A percentile compares a stretch with the other conserved stretches of the same genome.
Conservation (phyloP, 2,797 vertebrate species). For the Pangasius djambal region DNA sequence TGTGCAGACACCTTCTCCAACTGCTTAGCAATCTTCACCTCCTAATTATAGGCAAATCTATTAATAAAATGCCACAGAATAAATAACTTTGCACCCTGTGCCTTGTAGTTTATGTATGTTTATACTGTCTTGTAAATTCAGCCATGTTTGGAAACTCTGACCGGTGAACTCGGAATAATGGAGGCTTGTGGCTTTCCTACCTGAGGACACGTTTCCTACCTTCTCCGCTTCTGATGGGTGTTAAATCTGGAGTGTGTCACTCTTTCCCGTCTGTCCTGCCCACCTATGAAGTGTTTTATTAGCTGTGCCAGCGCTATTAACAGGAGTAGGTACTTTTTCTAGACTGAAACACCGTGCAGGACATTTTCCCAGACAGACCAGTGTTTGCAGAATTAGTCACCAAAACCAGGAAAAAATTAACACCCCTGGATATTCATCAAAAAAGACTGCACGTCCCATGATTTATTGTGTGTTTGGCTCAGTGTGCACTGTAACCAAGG, state of each 20-base stretch:
- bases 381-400: constrained; percentile 48
- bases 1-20: background rate
- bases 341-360: constrained; percentile 18
- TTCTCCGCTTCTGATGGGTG: constrained; percentile 12
- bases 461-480: background rate
- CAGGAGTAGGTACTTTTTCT: constrained; percentile 25
- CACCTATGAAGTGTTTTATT: constrained; percentile 45
- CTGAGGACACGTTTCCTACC: constrained; percentile 9
- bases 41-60: background rate
- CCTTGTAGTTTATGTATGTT: background rate
- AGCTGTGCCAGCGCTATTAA: constrained; percentile 30
- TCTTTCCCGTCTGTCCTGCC: constrained; percentile 39
- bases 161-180: background rate
- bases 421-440: background rate
- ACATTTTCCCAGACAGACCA: constrained; percentile 32
- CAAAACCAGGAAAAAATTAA: constrained; percentile 31
- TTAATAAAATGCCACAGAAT: background rate
- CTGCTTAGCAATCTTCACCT: background rate
- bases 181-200: constrained; percentile 13
- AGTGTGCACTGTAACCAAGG: background rate
- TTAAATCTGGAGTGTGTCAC: constrained; percentile 38
- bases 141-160: constrained; percentile 5
- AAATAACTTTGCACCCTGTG: background rate
- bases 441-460: background rate
- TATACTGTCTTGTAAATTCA: background rate